Evolutionary conservation across 2,888 invertebrate genomes (phyloP).

Genomic region (Notodonta dromedarius): DNA sequence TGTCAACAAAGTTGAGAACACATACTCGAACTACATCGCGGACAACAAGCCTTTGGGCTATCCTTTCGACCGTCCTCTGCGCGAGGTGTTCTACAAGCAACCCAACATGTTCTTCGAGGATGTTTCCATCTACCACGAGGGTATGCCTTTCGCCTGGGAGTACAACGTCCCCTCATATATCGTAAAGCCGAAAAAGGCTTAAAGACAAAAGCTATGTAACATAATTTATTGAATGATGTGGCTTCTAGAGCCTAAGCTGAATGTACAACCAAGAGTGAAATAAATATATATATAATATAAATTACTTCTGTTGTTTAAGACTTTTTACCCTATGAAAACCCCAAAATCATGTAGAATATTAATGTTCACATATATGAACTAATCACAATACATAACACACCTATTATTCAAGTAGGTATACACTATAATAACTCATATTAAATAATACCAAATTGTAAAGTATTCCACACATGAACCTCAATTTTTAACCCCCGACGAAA

Average conservation of each 20-base stretch:
- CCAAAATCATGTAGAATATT: too few relatives aligned
- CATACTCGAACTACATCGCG: constrained; percentile 53
- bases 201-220: constrained; percentile 6
- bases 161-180: constrained; percentile 52
- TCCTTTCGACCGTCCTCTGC: constrained; percentile 83
- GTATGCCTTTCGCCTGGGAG: constrained; percentile 58
- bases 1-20: constrained; percentile 58
- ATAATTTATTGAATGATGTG: not conserved
- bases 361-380: too few relatives aligned
- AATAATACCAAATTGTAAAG: too few relatives aligned
- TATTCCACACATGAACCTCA: too few relatives aligned
- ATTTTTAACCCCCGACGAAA: too few relatives aligned
- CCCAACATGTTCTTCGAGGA: constrained; percentile 86
- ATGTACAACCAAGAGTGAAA: constrained; percentile 3
- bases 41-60: constrained; percentile 83
- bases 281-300: not conserved
- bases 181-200: constrained; percentile 28
- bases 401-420: not conserved
- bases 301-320: not conserved
- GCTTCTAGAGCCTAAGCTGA: constrained; percentile 39
- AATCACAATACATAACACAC: too few relatives aligned
- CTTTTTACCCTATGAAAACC: not conserved
- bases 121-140: constrained; percentile 80
- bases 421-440: too few relatives aligned
- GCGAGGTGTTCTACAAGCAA: constrained; percentile 71